These are phyloP conservation scores for Lutjanus argentimaculatus DNA, from an alignment of 2,797 vertebrate species.

Conservation along the genomic window DNA sequence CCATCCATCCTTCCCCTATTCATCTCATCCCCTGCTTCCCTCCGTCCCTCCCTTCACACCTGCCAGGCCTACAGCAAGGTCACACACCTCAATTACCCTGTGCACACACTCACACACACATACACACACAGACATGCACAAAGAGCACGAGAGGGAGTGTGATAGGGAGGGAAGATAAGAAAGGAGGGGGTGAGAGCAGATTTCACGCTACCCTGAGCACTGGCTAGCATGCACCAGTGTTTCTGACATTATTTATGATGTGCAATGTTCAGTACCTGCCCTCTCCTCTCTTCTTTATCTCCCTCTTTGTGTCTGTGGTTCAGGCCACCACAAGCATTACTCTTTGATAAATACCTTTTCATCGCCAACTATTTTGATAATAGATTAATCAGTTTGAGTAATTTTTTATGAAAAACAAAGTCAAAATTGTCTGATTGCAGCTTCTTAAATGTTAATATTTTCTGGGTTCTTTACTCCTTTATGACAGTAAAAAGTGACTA, in stretches of 20 bases:
- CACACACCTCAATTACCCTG: constrained; percentile 81
- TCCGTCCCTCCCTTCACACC: constrained; percentile 75
- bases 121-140: constrained; percentile 56
- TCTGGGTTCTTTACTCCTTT: no score
- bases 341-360: constrained; percentile 22
- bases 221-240: constrained; percentile 74
- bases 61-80: constrained; percentile 84
- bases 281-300: constrained; percentile 53
- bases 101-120: constrained; percentile 34
- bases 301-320: constrained; percentile 45
- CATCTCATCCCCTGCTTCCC: constrained; percentile 60
- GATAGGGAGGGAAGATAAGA: constrained; percentile 72
- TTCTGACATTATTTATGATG: constrained; percentile 85
- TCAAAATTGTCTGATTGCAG: no score
- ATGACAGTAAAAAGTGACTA: no score
- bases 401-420: no score
- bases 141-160: constrained; percentile 52
- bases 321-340: constrained; percentile 1
- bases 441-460: no score
- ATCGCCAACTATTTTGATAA: no score
- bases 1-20: constrained; percentile 48
- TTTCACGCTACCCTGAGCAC: constrained; percentile 80
- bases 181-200: constrained; percentile 75
- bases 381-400: no score
- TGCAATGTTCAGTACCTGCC: constrained; percentile 67